Evolutionary conservation across 2,888 invertebrate species (phyloP).

Genomic region (Koerneria pararmatus): DNA sequence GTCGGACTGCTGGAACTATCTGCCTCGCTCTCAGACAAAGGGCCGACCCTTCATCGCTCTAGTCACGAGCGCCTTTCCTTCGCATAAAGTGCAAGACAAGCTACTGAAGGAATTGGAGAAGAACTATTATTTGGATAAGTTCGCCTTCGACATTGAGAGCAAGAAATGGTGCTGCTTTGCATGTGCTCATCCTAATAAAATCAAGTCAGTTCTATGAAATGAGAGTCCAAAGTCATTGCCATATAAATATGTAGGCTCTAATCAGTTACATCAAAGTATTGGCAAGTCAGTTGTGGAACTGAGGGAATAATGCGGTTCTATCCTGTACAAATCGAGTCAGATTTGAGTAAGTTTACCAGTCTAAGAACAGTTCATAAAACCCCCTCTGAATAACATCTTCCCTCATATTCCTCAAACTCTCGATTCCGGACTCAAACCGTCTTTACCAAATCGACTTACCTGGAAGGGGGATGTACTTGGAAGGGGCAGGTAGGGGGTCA

Average conservation of each 20-base stretch:
- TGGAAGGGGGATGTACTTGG: slow-evolving; percentile 32
- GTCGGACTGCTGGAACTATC: slow-evolving; percentile 88
- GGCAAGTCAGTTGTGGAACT: no score
- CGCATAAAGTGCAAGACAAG: slow-evolving; percentile 80
- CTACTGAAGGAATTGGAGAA: slow-evolving; percentile 79
- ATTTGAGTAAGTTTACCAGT: slow-evolving; percentile 14
- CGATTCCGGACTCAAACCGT: no score
- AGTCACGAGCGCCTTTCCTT: slow-evolving; percentile 89
- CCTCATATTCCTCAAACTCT: no score
- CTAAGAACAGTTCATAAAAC: no score
- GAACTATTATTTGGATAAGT: slow-evolving; percentile 85
- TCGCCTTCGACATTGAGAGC: slow-evolving; percentile 72
- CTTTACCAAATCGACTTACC: no score
- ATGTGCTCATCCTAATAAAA: slow-evolving; percentile 85
- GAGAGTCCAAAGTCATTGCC: not conserved
- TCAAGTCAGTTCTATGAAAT: slow-evolving; percentile 68
- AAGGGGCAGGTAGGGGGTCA: no score
- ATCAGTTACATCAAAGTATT: no score
- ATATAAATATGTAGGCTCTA: no score
- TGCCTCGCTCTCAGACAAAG: slow-evolving; percentile 80
- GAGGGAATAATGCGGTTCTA: slow-evolving; percentile 31
- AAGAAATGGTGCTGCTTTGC: slow-evolving; percentile 83
- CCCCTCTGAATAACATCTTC: no score
- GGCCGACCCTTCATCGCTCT: slow-evolving; percentile 70
- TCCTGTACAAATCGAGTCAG: not conserved